Base-by-base conservation (phyloP, 1,140 invertebrate genomes). In the Penaeus vannamei region DNA sequence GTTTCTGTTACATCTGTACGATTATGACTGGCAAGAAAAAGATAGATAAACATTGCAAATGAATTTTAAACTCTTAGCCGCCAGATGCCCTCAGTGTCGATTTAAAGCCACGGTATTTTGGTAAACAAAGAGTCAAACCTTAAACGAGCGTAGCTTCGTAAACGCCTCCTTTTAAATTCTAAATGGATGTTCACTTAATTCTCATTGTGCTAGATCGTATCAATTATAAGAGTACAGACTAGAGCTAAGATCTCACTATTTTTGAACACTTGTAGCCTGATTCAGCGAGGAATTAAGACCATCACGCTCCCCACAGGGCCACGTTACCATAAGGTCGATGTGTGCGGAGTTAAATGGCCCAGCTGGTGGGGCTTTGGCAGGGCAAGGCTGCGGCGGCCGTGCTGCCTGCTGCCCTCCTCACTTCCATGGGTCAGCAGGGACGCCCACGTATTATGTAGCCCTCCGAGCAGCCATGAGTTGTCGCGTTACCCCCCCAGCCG, bases 61-160 rank as follows among this genome's bases (percentile, higher is more conserved):
- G 84, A 89, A 89, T 89, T 89, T 89, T 89, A 89, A 89, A 89
- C 87, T 62, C 4, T 19, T 32, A 72, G 59, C 82, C 87, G 59
- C 87, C 81, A 89, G 87, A 89, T 89, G 87, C 59, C 87, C 87
- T 84, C 36, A 42, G 61, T n/a, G 81, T 89, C 87, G 81, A 77
- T 84, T 89, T 84, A 89, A 89, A 89, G 86, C 87, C 87, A 89
- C 87, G 87, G 87, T 89, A 89, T 89, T 89, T 89, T 89, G 87
- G 87, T 89, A 89, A 89, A 89, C 87, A 89, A 89, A 89, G 87
- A 89, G 66, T 62, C 66, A 36, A 89, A 84, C 82, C 66, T 61
- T 17, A 26, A 36, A 59, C 36, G 60, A 89, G 87, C 87, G 20
- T 84, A 60, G 10, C 8, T 17, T 46, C 19, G 64, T 69, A 66